A percentile compares a stretch with the other conserved stretches of the same genome.
Evolutionary conservation across 2,888 invertebrate genomes (phyloP).

Genomic region (Drosophila rellima): DNA sequence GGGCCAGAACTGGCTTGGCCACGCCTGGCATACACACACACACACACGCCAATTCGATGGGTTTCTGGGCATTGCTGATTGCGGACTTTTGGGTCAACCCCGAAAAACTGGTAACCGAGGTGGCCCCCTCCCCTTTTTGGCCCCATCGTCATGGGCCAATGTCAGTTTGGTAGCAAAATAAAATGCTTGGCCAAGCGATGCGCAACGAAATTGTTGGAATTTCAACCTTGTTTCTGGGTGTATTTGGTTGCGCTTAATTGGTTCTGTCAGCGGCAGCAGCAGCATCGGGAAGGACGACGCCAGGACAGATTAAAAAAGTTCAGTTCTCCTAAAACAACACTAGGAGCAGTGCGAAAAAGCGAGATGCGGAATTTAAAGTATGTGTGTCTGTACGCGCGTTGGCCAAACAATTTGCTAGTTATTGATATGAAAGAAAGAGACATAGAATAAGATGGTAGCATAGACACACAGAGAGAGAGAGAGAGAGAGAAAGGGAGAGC

Average conservation of each 20-base stretch:
- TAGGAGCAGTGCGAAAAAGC: slow-evolving; percentile 62
- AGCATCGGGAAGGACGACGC: slow-evolving; percentile 26
- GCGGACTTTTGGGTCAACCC: slow-evolving; percentile 17
- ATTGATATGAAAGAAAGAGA: slow-evolving; percentile 69
- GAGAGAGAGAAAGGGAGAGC: not conserved
- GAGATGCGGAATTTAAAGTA: slow-evolving; percentile 72
- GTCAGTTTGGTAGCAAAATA: slow-evolving; percentile 50
- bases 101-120: slow-evolving; percentile 11
- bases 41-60: slow-evolving; percentile 8
- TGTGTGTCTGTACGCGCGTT: slow-evolving; percentile 69
- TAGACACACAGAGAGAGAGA: slow-evolving; percentile 2
- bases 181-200: slow-evolving; percentile 65
- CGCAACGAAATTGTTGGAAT: slow-evolving; percentile 80
- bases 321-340: slow-evolving; percentile 79
- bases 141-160: slow-evolving; percentile 30
- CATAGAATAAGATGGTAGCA: too few relatives aligned
- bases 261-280: slow-evolving; percentile 76
- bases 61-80: slow-evolving; percentile 17
- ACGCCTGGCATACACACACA: slow-evolving; percentile 26
- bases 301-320: slow-evolving; percentile 78
- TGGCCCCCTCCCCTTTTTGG: not conserved
- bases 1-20: slow-evolving; percentile 42
- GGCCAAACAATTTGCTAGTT: slow-evolving; percentile 79
- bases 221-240: slow-evolving; percentile 76
- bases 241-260: slow-evolving; percentile 80